A percentile compares a stretch with the other conserved stretches of the same genome.
These are phyloP conservation scores for Neodiprion lecontei DNA, from an alignment of 1,140 invertebrate genomes.

Conservation along the genomic window DNA sequence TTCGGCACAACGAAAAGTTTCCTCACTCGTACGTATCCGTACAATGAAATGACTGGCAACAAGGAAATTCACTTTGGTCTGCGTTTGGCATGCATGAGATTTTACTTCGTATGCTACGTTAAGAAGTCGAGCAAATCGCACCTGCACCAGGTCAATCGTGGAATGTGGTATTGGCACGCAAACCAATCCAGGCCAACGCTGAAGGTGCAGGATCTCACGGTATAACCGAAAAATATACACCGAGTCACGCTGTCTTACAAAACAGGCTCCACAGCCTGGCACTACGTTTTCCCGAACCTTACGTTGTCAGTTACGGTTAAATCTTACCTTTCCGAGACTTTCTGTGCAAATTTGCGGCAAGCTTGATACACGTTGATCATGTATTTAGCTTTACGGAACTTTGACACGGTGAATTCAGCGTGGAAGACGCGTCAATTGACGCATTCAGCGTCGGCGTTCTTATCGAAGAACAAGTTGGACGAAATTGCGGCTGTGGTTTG, in stretches of 20 bases:
- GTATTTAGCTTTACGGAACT: no score
- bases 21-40: background rate
- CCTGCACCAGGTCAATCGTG: background rate
- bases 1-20: background rate
- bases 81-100: background rate
- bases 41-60: background rate
- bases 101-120: background rate
- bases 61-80: background rate
- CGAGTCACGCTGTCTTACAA: background rate
- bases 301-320: no score
- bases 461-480: no score
- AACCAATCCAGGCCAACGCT: background rate
- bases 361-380: no score
- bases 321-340: no score
- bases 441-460: no score
- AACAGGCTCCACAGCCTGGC: no score
- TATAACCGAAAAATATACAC: background rate
- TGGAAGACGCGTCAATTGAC: no score
- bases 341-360: no score
- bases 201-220: background rate
- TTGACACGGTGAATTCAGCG: no score
- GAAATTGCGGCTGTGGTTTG: no score
- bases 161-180: background rate
- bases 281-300: no score
- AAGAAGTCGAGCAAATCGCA: background rate